phyloP scores from a whole-genome alignment of 1,140 invertebrate species.

The Drosophila navojoa region DNA sequence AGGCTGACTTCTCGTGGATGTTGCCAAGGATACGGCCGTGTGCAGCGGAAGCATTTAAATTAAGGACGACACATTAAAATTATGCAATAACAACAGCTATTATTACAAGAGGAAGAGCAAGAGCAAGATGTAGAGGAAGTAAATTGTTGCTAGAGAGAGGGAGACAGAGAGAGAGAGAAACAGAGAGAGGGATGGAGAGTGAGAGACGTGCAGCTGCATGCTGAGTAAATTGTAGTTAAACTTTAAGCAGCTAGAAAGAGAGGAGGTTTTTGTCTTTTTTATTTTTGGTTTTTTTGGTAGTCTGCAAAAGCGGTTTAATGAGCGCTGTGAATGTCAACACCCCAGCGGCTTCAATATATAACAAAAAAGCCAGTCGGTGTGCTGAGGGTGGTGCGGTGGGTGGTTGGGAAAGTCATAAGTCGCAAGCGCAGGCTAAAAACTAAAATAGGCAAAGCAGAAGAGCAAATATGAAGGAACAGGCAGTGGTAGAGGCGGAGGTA shows the following conservation, averaged over 20 bases:
- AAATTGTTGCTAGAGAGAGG: not conserved
- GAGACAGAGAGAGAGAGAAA: not conserved
- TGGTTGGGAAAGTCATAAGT: conserved; percentile 72
- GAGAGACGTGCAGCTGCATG: not conserved
- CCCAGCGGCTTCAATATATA: conserved; percentile 49
- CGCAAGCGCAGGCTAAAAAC: conserved; percentile 55
- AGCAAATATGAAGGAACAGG: conserved; percentile 63
- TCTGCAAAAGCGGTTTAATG: conserved; percentile 57
- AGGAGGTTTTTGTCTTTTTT: not conserved
- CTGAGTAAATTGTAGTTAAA: conserved; percentile 48
- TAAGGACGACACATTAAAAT: conserved; percentile 82
- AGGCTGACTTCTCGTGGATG: conserved; percentile 21
- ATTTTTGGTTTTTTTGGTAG: not conserved
- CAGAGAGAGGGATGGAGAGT: not conserved
- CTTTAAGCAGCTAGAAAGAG: conserved; percentile 34
- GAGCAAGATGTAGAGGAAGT: too few relatives aligned
- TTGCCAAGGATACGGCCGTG: conserved; percentile 71
- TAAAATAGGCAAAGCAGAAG: conserved; percentile 73
- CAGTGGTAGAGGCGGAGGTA: conserved; percentile 22
- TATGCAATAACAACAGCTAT: conserved; percentile 79
- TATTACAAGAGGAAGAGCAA: conserved; percentile 51
- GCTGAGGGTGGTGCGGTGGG: conserved; percentile 19
- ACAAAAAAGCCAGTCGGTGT: conserved; percentile 30
- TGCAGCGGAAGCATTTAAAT: conserved; percentile 82
- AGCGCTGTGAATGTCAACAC: conserved; percentile 76